Base-by-base conservation (phyloP, 2,888 invertebrate species). In the Barypeithes pellucidus region DNA sequence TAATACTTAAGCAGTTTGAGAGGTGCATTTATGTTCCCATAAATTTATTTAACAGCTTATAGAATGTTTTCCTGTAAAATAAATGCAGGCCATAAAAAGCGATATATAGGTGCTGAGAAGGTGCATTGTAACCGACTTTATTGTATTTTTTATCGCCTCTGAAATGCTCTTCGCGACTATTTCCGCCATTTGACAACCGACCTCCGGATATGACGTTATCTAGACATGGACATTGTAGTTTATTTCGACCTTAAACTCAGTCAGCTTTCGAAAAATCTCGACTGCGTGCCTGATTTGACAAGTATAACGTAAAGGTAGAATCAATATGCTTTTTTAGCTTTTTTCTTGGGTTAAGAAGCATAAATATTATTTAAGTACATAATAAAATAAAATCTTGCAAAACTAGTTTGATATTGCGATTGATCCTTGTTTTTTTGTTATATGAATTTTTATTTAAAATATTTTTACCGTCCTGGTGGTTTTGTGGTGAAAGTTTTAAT, bases 201-300 rank as follows among this genome's bases (percentile, higher is more conserved):
- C 84, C 85, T 84, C 84, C 84, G 85, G 85, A 84, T 84, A 82
- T 83, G 84, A 84, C 85, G 82, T 85, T 85, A 85, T 85, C 85
- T 84, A 41, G 67, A 67, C 67, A 43, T 50, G 57, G 57, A 67
- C 67, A 29, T 67, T 57, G 57, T 59, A 54, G 57, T 47, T 57
- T 67, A 59, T 67, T 67, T 57, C 16, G 57, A 45, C 67, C 57
- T 67, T 59, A 57, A 67, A 67, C 67, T 45, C 18, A 29, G 54
- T 67, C 57, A 67, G 67, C 54, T 66, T 20, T 50, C 41, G 39
- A 54, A 4, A 66, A 52, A 41, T 41, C 50, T 18, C 41, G 41
- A 29, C 16, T 24, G 33, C 43, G 45, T 67, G 57, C 43, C 11
- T 57, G 29, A 33, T 18, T 59, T 16, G 57, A 22, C 67, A 16